Evolutionary conservation across 2,113 vertebrate species (phyloP).

Genomic region (Rhynchomys soricoides): DNA sequence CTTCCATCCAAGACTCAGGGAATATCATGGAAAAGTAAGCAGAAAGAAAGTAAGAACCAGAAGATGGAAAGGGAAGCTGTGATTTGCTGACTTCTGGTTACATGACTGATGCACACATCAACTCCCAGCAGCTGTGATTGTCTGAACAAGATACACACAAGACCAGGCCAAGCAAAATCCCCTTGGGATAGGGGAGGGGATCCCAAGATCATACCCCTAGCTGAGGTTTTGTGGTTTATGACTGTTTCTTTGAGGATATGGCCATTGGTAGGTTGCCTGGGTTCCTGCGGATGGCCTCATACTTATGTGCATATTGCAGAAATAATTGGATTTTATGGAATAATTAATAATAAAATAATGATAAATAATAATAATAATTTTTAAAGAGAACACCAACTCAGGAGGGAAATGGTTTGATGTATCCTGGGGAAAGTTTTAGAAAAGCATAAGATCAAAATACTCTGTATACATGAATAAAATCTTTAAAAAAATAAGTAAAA

Average conservation of each 20-base stretch:
- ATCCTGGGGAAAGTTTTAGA: background rate
- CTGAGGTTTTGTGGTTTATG: background rate
- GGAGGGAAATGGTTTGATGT: background rate
- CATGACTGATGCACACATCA: background rate
- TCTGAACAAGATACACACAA: background rate
- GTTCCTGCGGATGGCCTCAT: background rate
- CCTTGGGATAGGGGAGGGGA: fast-evolving
- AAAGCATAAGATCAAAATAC: background rate
- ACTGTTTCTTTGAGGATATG: background rate
- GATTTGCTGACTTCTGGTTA: background rate
- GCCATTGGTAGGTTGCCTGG: background rate
- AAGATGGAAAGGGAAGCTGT: too few relatives aligned
- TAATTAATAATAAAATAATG: background rate
- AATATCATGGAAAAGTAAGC: background rate
- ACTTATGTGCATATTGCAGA: background rate
- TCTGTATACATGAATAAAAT: background rate
- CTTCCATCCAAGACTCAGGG: too few relatives aligned
- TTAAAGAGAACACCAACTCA: background rate
- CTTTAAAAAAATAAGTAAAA: background rate
- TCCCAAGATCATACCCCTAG: background rate
- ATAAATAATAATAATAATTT: background rate
- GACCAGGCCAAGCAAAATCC: background rate
- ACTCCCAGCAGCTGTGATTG: background rate
- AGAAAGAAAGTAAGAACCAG: background rate
- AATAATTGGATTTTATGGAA: background rate